Percentiles rank a stretch among this genome's conserved stretches.
Conservation (phyloP, 1,140 invertebrate genomes). For the Agrilus planipennis region DNA sequence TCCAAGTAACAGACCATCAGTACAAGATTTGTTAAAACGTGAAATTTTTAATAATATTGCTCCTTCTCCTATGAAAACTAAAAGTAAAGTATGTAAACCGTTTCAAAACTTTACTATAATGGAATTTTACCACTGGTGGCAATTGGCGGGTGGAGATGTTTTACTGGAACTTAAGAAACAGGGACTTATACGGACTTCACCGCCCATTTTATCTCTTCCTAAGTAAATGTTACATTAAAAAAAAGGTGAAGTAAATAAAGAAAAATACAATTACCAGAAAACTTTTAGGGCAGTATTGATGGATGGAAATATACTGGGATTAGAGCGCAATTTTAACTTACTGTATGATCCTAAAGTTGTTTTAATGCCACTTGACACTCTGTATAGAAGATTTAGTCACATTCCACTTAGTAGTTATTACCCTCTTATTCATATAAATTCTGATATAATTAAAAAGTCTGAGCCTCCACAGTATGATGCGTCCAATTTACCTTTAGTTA, state of each 20-base stretch:
- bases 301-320: conserved; percentile 69
- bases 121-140: conserved; percentile 85
- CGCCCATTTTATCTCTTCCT: conserved; percentile 65
- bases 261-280: not conserved
- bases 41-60: conserved; percentile 37
- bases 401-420: conserved; percentile 70
- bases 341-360: conserved; percentile 75
- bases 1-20: conserved; percentile 48
- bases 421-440: conserved; percentile 47
- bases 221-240: conserved; percentile 38
- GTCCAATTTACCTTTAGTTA: conserved; percentile 77
- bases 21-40: conserved; percentile 43
- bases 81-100: conserved; percentile 24
- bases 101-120: conserved; percentile 29
- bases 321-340: conserved; percentile 58
- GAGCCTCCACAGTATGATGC: conserved; percentile 47
- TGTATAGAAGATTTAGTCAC: conserved; percentile 66
- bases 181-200: conserved; percentile 72
- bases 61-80: conserved; percentile 19
- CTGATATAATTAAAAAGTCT: conserved; percentile 30
- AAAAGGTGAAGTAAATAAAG: not conserved
- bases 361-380: conserved; percentile 63
- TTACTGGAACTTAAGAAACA: conserved; percentile 82
- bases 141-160: conserved; percentile 87
- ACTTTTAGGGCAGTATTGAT: conserved; percentile 58